A percentile compares a stretch with the other conserved stretches of the same genome.
These are phyloP conservation scores for Melikaiella ostensackeni DNA, from an alignment of 2,888 invertebrate species.

Conservation along the genomic window DNA sequence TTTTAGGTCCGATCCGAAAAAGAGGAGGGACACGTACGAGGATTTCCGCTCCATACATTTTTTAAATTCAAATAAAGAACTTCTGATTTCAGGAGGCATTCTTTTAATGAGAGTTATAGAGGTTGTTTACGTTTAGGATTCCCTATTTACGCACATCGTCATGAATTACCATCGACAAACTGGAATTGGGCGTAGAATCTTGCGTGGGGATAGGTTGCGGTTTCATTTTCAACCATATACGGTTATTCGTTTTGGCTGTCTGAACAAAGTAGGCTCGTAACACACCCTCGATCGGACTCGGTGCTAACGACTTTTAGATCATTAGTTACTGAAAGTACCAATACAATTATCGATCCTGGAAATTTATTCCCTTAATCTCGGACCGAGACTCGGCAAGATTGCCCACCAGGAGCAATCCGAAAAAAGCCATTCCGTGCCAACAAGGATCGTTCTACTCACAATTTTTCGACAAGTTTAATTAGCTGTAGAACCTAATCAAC, in stretches of 20 bases:
- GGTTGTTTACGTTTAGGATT: not conserved
- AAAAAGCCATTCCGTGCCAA: conserved; percentile 37
- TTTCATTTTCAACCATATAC: conserved; percentile 65
- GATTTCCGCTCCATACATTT: too few relatives aligned
- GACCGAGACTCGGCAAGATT: conserved; percentile 66
- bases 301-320: conserved; percentile 76
- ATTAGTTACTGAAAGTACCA: conserved; percentile 77
- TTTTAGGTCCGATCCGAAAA: too few relatives aligned
- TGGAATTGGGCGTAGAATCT: conserved; percentile 62
- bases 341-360: conserved; percentile 75
- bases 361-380: conserved; percentile 75
- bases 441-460: conserved; percentile 23
- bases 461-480: conserved; percentile 32
- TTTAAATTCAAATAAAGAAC: not conserved
- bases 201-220: conserved; percentile 56
- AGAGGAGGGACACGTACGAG: too few relatives aligned
- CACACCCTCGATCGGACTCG: conserved; percentile 61
- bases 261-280: conserved; percentile 55
- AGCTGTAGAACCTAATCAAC: not conserved
- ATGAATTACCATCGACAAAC: conserved; percentile 67
- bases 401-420: conserved; percentile 45
- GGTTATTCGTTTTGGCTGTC: conserved; percentile 55
- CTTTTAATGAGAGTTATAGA: not conserved
- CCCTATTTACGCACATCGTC: conserved; percentile 47
- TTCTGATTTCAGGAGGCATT: not conserved